A percentile compares a stretch with the other conserved stretches of the same genome.
phyloP scores from a whole-genome alignment of 2,113 vertebrate genomes.

The Callipepla squamata region DNA sequence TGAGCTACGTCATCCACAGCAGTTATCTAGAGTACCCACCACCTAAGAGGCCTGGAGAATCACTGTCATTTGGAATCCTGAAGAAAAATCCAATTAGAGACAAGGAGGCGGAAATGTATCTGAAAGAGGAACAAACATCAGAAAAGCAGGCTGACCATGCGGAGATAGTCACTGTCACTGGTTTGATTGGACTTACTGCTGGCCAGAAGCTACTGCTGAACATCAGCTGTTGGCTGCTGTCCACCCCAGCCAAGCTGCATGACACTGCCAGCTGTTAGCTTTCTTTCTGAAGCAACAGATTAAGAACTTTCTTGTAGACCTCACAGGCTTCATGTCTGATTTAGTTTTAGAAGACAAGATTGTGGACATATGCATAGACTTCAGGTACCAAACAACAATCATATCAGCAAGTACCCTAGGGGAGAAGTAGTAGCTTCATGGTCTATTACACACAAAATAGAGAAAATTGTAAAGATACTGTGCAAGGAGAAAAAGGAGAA shows the following conservation, averaged over 20 bases:
- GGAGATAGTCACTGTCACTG: neutral
- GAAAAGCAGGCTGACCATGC: fast-evolving
- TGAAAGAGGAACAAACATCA: neutral
- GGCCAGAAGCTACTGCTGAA: neutral
- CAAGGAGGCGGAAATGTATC: neutral
- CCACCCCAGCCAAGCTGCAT: neutral
- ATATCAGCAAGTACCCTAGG: constrained; percentile 27
- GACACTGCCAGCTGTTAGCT: neutral
- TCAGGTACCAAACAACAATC: neutral
- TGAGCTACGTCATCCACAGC: neutral
- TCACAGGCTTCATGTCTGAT: neutral
- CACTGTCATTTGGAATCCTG: neutral
- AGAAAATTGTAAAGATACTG: constrained; percentile 70
- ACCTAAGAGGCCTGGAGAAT: neutral
- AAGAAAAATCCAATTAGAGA: neutral
- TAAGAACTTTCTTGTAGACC: neutral
- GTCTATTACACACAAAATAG: constrained; percentile 62
- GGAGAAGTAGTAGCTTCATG: constrained; percentile 54
- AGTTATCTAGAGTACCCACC: neutral
- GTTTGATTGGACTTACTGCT: neutral
- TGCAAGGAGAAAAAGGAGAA: constrained; percentile 72
- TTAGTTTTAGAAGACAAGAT: neutral
- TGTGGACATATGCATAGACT: neutral
- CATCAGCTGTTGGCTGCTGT: fast-evolving
- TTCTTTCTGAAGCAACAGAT: neutral